phyloP scores from a whole-genome alignment of 2,113 vertebrate genomes.

The Macaca fascicularis region T2T-MFA8v1.1 NC_088377.1:183181001-183181500 shows the following conservation, averaged over 20 bases:
- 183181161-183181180: not conserved
- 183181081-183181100: too few relatives aligned
- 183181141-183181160: too few relatives aligned
- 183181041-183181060: not conserved
- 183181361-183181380: not conserved
- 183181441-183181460: accelerated
- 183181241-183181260: not conserved
- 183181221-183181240: not conserved
- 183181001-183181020: too few relatives aligned
- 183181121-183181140: too few relatives aligned
- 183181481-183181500: not conserved
- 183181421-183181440: not conserved
- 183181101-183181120: not conserved
- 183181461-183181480: not conserved
- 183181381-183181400: not conserved
- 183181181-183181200: not conserved
- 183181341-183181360: too few relatives aligned
- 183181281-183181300: not conserved
- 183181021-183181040: accelerated
- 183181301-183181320: not conserved
- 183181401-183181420: not conserved
- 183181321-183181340: not conserved
- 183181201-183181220: not conserved
- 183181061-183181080: not conserved
- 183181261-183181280: not conserved